Evolutionary conservation across 2,888 invertebrate genomes (phyloP), one percentile per base, ranked within the genome.

Genomic region (Melinaea menophilus): DNA sequence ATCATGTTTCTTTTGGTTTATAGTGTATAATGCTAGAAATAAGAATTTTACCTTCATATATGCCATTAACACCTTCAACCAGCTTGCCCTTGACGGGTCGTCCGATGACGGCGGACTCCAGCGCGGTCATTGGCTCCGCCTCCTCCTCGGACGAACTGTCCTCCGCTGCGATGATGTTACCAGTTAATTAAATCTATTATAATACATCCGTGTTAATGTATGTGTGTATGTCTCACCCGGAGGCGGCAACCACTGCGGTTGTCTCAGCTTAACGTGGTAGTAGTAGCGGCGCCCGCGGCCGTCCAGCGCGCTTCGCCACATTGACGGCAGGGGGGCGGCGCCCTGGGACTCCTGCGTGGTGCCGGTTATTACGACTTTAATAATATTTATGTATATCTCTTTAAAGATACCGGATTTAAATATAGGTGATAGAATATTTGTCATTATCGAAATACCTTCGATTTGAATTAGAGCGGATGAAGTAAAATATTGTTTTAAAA

Each of bases 231-330:
- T 55, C 56, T 22, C 61, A 81, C 55, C 86, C 1, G 84, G 79
- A 64, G 95, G 95, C 41, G 95, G 95, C 71, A 93, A 86, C 97
- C 97, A 97, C 79, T 96, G 96, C 33, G 96, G 93, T 72, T 94
- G 92, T 5, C 96, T 90, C 58, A 94, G 91, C 81, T 94, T 95
- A 2, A 94, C 91, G 82, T 99, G 97, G 86, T 98, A 99, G 88
- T 97, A 99, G 85, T 98, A 99, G 0, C 94, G 93, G 69, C 97
- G 93, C 0, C 98, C 98, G 61, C 95, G 94, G 2, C 92, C 86
- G 79, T 98, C 98, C 67, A 93, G 92, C 0, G 96, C 95, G 73
- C 94, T 95, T 75, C 96, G 95, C 99, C 99, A 99, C 78, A 95
- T 93, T 0, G 95, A 95, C 0, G 97, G 97, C 64, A 98, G 85